Evolutionary conservation across 2,113 vertebrate species (phyloP).

Genomic region (Pagrus major): DNA sequence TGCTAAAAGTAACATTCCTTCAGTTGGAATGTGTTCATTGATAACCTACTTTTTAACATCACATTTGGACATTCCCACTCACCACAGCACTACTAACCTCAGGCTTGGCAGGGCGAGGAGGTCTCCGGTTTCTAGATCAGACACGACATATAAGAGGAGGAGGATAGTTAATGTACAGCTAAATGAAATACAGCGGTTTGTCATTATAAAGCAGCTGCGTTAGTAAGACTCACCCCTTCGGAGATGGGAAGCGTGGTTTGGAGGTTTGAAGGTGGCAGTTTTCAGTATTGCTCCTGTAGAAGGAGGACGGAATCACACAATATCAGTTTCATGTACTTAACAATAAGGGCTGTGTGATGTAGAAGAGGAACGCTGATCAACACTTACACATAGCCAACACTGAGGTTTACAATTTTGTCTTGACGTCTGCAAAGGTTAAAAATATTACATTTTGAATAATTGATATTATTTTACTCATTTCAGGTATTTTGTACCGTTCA

Average conservation of each 20-base stretch:
- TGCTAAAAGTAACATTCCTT: no score
- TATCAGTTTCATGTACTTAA: background rate
- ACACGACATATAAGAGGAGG: background rate
- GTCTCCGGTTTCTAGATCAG: slow-evolving; percentile 35
- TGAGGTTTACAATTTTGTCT: background rate
- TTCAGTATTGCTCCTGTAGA: slow-evolving; percentile 23
- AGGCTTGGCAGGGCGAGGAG: background rate
- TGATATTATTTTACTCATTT: background rate
- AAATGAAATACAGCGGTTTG: background rate
- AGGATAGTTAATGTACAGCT: background rate
- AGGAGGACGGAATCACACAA: background rate
- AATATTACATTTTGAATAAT: background rate
- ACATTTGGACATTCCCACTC: background rate
- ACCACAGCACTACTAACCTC: slow-evolving; percentile 1
- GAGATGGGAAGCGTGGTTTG: slow-evolving; percentile 47
- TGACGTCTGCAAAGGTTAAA: slow-evolving; percentile 29
- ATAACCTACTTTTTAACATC: background rate
- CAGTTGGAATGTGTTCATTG: no score
- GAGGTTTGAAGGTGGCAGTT: background rate
- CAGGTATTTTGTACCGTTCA: background rate
- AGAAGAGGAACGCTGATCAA: background rate
- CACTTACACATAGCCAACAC: slow-evolving; percentile 44
- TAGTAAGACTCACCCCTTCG: slow-evolving; percentile 39
- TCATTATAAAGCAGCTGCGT: background rate
- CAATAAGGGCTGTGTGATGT: background rate